These are phyloP conservation scores for Passerculus sandwichensis DNA, from an alignment of 2,797 vertebrate species.

Conservation along the genomic window DNA sequence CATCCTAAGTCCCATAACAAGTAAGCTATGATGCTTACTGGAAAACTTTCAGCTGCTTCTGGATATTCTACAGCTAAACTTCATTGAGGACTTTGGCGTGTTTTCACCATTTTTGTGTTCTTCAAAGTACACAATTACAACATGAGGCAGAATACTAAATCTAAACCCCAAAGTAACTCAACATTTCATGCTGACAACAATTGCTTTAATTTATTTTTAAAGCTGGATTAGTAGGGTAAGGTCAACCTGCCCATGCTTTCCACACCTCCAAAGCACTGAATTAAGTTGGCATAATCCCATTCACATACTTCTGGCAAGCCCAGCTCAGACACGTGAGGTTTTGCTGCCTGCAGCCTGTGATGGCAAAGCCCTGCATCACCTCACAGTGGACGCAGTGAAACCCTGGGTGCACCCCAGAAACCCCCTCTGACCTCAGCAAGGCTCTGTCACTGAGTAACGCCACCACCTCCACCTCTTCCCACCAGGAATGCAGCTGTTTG, in stretches of 20 bases:
- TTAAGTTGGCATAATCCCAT: conserved; percentile 5
- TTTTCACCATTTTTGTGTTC: background rate
- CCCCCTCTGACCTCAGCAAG: background rate
- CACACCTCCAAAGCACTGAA: background rate
- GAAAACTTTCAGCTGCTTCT: conserved; percentile 6
- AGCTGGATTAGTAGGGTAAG: conserved; percentile 20
- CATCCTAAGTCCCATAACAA: background rate
- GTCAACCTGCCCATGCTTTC: background rate
- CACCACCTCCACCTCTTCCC: background rate
- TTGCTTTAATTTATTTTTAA: conserved; percentile 48
- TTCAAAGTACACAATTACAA: background rate
- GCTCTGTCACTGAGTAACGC: rapidly evolving
- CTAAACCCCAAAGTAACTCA: background rate
- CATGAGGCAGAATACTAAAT: background rate
- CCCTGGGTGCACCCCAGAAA: rapidly evolving
- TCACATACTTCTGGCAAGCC: background rate
- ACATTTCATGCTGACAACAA: background rate
- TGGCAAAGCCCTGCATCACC: background rate
- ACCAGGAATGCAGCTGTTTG: background rate
- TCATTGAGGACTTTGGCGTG: background rate
- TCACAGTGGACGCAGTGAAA: background rate
- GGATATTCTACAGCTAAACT: background rate
- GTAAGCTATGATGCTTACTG: background rate
- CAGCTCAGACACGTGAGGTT: background rate
- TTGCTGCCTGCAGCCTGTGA: background rate